Conservation (phyloP, 2,113 vertebrate genomes). For the Sinocyclocheilus maitianheensis region DNA sequence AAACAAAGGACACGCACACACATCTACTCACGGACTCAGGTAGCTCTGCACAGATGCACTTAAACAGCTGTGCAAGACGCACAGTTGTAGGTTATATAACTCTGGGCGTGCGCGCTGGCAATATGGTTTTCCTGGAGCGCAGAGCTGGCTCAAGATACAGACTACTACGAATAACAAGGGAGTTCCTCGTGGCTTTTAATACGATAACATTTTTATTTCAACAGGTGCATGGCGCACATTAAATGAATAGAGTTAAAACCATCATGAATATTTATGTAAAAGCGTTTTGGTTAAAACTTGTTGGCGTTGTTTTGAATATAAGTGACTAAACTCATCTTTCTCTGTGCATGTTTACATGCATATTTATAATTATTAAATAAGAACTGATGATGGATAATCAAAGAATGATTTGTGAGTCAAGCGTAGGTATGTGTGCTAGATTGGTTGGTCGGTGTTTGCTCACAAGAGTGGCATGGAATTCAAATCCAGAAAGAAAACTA, state of each 20-base stretch:
- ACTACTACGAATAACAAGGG: conserved; percentile 51
- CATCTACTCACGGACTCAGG: conserved; percentile 21
- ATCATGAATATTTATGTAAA: not conserved
- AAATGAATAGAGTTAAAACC: not conserved
- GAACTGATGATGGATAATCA: not conserved
- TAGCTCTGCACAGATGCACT: conserved; percentile 30
- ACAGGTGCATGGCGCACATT: not conserved
- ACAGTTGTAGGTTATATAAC: conserved; percentile 17
- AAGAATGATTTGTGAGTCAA: conserved; percentile 38
- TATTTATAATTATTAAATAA: not conserved
- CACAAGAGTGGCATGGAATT: not conserved
- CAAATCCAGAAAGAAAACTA: conserved; percentile 2
- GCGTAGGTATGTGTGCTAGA: conserved; percentile 40
- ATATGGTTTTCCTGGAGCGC: conserved; percentile 17
- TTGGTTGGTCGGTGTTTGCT: conserved; percentile 28
- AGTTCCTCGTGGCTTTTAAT: not conserved
- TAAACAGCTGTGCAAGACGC: conserved; percentile 24
- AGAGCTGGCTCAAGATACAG: conserved; percentile 30
- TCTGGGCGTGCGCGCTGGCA: not conserved
- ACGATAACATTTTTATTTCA: not conserved
- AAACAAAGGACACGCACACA: conserved; percentile 41
- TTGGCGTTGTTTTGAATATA: not conserved
- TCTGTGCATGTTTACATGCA: not conserved
- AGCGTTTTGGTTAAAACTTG: not conserved
- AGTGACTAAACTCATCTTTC: not conserved